A percentile compares a stretch with the other conserved stretches of the same genome.
phyloP scores from a whole-genome alignment of 1,140 invertebrate species.

The Drosophila auraria region DNA sequence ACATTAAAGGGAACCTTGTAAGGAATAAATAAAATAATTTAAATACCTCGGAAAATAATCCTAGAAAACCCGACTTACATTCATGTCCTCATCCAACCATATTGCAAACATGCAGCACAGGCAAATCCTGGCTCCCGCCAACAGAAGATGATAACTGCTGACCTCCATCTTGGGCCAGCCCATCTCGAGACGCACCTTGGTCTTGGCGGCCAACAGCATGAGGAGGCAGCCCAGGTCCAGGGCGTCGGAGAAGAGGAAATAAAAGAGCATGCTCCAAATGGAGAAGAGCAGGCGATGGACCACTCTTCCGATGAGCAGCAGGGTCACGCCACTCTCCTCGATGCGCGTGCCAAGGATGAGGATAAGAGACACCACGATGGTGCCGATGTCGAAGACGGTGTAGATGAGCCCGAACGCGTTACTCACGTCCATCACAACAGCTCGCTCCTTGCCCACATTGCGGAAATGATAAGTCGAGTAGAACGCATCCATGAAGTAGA shows the following conservation, averaged over 20 bases:
- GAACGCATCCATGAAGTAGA: slow-evolving; percentile 18
- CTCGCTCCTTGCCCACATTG: slow-evolving; percentile 4
- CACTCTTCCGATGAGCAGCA: slow-evolving; percentile 36
- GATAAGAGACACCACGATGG: not conserved
- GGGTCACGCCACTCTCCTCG: slow-evolving; percentile 13
- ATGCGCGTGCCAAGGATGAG: not conserved
- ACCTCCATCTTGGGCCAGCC: not conserved
- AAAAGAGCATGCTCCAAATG: slow-evolving; percentile 20
- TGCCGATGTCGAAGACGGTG: slow-evolving; percentile 18
- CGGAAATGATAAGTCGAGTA: not conserved
- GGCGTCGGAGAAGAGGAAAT: slow-evolving; percentile 35
- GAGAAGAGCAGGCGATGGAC: slow-evolving; percentile 28
- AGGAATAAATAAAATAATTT: not conserved
- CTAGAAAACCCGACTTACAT: not conserved
- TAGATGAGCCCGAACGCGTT: slow-evolving; percentile 16
- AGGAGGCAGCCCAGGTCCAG: slow-evolving; percentile 44
- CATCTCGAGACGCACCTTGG: not conserved
- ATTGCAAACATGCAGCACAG: slow-evolving; percentile 19
- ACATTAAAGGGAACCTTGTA: not conserved
- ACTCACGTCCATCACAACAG: slow-evolving; percentile 18
- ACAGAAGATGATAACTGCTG: not conserved
- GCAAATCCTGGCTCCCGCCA: slow-evolving; percentile 30
- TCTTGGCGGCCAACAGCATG: slow-evolving; percentile 35
- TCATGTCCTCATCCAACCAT: slow-evolving; percentile 28
- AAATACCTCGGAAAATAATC: not conserved